A percentile compares a stretch with the other conserved stretches of the same genome.
phyloP scores from a whole-genome alignment of 2,113 vertebrate species.

The Malurus melanocephalus region DNA sequence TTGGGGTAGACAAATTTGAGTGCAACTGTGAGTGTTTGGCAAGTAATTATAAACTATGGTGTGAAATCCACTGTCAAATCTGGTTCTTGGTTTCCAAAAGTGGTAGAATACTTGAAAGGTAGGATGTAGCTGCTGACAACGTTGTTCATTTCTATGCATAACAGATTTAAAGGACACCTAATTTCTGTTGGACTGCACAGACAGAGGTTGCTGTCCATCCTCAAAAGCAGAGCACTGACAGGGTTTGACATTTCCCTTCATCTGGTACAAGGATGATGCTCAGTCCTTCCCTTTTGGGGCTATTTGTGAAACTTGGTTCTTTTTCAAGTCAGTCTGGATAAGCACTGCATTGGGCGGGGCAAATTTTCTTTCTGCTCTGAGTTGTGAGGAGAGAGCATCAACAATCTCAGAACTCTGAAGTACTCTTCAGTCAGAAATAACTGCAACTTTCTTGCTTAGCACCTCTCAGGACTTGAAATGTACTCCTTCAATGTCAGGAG shows the following conservation, averaged over 20 bases:
- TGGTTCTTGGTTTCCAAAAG: neutral
- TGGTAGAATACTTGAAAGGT: neutral
- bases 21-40: neutral
- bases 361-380: neutral
- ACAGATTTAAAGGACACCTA: constrained; percentile 6
- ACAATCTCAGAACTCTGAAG: constrained; percentile 4
- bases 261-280: neutral
- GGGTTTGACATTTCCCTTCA: constrained; percentile 21
- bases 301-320: neutral
- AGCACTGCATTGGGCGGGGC: neutral
- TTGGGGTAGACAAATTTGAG: neutral
- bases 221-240: neutral
- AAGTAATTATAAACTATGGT: neutral
- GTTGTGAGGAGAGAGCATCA: neutral
- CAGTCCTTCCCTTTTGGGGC: neutral
- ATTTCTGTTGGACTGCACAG: constrained; percentile 26
- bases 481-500: constrained; percentile 6
- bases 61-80: neutral
- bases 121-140: neutral
- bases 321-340: constrained; percentile 7
- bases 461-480: constrained; percentile 18
- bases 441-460: constrained; percentile 14
- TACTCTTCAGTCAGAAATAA: constrained; percentile 13
- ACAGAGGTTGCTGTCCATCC: constrained; percentile 11
- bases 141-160: neutral